These are phyloP conservation scores for Autographa gamma DNA, from an alignment of 2,888 invertebrate species.

Conservation along the genomic window DNA sequence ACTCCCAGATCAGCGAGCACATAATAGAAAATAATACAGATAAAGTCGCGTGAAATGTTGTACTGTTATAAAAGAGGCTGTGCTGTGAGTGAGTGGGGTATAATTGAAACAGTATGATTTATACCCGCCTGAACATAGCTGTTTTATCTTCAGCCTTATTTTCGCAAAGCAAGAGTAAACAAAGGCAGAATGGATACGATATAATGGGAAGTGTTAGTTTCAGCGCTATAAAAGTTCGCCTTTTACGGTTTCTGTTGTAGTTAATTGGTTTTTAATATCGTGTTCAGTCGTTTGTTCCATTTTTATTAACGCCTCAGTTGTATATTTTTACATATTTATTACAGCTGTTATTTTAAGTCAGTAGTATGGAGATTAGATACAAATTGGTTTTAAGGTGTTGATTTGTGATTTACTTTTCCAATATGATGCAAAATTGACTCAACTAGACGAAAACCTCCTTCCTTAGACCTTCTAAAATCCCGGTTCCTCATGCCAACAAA, in stretches of 20 bases:
- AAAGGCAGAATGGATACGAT: slow-evolving; percentile 48
- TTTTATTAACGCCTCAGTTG: slow-evolving; percentile 13
- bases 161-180: slow-evolving; percentile 53
- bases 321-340: background rate
- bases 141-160: slow-evolving; percentile 58
- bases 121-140: slow-evolving; percentile 62
- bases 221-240: slow-evolving; percentile 32
- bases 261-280: slow-evolving; percentile 47
- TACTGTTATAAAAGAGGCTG: slow-evolving; percentile 51
- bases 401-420: background rate
- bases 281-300: slow-evolving; percentile 1
- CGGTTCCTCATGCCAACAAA: too few species aligned
- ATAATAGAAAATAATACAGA: slow-evolving; percentile 47
- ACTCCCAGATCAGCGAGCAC: slow-evolving; percentile 37
- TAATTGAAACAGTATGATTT: slow-evolving; percentile 84
- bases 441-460: too few species aligned
- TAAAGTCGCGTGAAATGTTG: slow-evolving; percentile 58
- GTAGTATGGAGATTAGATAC: background rate
- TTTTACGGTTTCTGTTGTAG: slow-evolving; percentile 21
- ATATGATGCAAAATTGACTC: too few species aligned
- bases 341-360: background rate
- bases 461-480: too few species aligned
- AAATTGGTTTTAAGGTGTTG: background rate
- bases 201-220: slow-evolving; percentile 46
- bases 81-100: slow-evolving; percentile 68